Percentiles rank a stretch among this genome's conserved stretches.
phyloP scores from a whole-genome alignment of 1,140 invertebrate species.

The Neoseiulus cucumeris region DNA sequence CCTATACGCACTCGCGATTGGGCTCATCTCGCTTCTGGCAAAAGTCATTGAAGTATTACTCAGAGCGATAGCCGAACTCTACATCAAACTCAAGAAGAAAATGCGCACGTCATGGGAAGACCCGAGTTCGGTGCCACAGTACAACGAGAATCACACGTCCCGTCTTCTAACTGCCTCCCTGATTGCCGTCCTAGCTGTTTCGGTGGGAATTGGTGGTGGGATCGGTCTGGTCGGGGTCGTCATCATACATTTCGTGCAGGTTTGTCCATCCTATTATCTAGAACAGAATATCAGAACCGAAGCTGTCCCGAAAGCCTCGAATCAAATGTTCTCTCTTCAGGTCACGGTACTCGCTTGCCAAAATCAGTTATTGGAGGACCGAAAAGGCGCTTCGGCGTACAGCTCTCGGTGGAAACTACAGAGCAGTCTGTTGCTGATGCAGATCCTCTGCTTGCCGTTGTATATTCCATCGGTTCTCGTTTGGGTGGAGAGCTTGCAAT shows the following conservation, averaged over 20 bases:
- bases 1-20: background rate
- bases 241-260: background rate
- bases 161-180: background rate
- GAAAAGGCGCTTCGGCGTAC: background rate
- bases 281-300: too few relatives aligned
- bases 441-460: background rate
- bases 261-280: background rate
- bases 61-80: background rate
- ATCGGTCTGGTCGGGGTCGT: background rate
- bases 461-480: background rate
- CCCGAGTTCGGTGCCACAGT: background rate
- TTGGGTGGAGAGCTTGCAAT: background rate
- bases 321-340: background rate
- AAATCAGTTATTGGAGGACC: background rate
- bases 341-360: background rate
- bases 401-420: constrained; percentile 8
- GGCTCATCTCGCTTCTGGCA: background rate
- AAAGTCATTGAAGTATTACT: background rate
- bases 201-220: background rate
- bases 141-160: background rate
- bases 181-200: background rate
- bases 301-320: too few relatives aligned
- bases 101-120: background rate
- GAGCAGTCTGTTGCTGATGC: background rate
- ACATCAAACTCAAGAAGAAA: background rate